phyloP scores from a whole-genome alignment of 2,113 vertebrate species.

The Dinomys branickii region DNA sequence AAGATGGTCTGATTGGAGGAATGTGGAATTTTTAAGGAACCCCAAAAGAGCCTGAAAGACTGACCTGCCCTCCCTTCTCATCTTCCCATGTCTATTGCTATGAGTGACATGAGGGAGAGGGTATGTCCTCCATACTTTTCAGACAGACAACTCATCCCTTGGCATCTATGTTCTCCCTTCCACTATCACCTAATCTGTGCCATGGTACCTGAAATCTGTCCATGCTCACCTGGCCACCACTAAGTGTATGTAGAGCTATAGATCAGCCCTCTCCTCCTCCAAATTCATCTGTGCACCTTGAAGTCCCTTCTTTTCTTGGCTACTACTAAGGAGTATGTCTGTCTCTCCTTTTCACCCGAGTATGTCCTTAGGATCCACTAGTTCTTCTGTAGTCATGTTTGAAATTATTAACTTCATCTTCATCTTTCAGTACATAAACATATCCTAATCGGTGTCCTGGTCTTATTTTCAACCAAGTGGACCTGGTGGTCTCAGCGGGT shows the following conservation, averaged over 20 bases:
- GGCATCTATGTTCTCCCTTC: background rate
- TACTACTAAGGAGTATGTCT: background rate
- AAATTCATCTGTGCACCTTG: background rate
- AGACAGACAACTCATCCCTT: background rate
- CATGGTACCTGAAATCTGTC: background rate
- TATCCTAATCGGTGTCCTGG: background rate
- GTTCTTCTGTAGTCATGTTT: background rate
- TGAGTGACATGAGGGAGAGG: too few species aligned
- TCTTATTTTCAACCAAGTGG: background rate
- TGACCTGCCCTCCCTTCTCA: background rate
- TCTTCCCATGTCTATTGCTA: accelerated
- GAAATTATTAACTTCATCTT: background rate
- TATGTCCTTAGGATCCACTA: background rate
- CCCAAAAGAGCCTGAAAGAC: background rate
- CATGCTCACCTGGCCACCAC: background rate
- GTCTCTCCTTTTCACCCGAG: background rate
- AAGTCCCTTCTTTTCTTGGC: background rate
- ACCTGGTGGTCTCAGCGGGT: background rate
- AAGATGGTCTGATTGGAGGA: background rate
- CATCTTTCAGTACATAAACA: background rate
- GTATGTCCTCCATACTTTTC: background rate
- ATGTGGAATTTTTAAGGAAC: background rate
- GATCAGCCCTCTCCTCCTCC: background rate
- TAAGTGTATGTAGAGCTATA: background rate
- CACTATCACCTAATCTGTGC: background rate